Base-by-base conservation (phyloP, 2,888 invertebrate genomes). In the Harpalus rufipes region DNA sequence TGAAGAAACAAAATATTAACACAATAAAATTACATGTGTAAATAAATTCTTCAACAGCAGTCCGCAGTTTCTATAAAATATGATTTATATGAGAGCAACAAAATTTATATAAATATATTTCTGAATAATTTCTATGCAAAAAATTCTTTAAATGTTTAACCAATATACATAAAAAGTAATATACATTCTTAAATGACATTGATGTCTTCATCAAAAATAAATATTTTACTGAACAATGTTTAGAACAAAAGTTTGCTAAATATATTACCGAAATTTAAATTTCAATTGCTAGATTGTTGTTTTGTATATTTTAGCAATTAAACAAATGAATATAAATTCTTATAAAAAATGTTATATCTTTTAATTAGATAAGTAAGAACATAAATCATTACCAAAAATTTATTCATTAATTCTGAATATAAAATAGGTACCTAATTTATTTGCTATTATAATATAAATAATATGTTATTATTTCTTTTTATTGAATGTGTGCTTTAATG, bases 291-390 rank as follows among this genome's bases (percentile, higher is more conserved):
- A 44, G 12, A 76, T 51, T 56, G 56, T 25, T 76, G 56, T 51
- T 76, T 76, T 76, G 76, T 12, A 74, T 76, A 76, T 76, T 76
- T 76, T 76, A 76, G 51, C 51, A 76, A 76, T 76, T 76, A 76
- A 74, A 76, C 8, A 41, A 41, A 72, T 32, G 12, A 68, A 7
- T 68, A 14, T 41, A 72, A 18, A 41, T 76, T 51, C 25, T 56
- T 76, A 51, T n/a, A 76, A 32, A 25, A 21, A 8, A 16, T 51
- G 21, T 44, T 51, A 8, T 41, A 76, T 76, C 76, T 56, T 18
- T 56, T 76, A 76, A 76, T 76, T 76, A 51, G 51, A 44, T 76
- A 76, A 76, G 16, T 76, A 76, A 76, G 51, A 56, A 76, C 41
- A 76, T 74, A 74, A 74, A 76, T 76, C 76, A 76, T 21, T 1